Base-by-base conservation (phyloP, 2,888 invertebrate genomes). In the Cheilosia soror region DNA sequence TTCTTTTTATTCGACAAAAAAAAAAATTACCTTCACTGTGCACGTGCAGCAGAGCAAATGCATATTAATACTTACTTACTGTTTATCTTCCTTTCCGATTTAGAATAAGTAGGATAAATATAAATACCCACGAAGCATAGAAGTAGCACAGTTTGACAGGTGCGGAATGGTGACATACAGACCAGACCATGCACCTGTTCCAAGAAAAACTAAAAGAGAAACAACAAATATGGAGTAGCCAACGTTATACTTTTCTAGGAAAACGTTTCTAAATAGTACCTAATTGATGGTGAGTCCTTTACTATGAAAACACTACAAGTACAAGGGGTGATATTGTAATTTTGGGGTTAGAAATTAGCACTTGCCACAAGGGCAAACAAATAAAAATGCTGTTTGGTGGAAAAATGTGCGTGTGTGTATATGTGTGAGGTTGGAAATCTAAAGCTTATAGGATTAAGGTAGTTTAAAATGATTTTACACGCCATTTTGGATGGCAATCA, bases 41-140 rank as follows among this genome's bases (percentile, higher is more conserved):
- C 65, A 75, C 78, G 69, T 83, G 69, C 68, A 68, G n/a, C 31
- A 31, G 51, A 68, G 11, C 40, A 31, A 57, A 73, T 62, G 62
- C 40, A 72, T 29, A 66, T 42, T 47, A 31, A 58, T 2, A 11
- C 11, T 66, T 31, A 40, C 13, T 47, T 29, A n/a, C 2, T 37
- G 20, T 6, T 4, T 29, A 7, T 6, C 20, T 57, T 31, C 33
- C 40, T 15, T 37, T 15, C 29, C 29, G 13, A 60, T 25, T 60
- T 29, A 42, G 40, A 31, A 27, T 7, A 33, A 33, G 51, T 29
- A 29, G 6, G 20, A 20, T 20, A 20, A 20, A 20, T 20, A 15
- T 2, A 33, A 37, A 5, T n/a, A 20, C 2, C n/a, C n/a, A 13
- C 1, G 11, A 53, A 6, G 47, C 20, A 20, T 1, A 15, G 31